A percentile compares a stretch with the other conserved stretches of the same genome.
Evolutionary conservation across 2,113 vertebrate species (phyloP).

Genomic region (Etheostoma spectabile): DNA sequence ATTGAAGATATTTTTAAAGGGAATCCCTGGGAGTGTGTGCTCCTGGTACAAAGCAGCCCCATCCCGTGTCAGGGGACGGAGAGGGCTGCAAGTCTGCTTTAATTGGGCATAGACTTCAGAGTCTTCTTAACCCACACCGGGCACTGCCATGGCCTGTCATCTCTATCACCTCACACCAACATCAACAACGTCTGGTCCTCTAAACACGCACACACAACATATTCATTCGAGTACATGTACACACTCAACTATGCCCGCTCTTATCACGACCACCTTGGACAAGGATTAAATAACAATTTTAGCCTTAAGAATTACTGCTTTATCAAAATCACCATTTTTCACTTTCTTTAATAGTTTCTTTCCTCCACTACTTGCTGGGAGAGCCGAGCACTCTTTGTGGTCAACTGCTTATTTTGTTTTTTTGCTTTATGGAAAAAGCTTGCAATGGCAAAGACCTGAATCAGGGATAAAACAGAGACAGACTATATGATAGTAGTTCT

Average conservation of each 20-base stretch:
- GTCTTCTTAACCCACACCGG: slow-evolving; percentile 80
- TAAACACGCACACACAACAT: slow-evolving; percentile 60
- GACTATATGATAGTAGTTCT: slow-evolving; percentile 39
- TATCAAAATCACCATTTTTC: slow-evolving; percentile 69
- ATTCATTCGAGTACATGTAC: slow-evolving; percentile 63
- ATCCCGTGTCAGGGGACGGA: slow-evolving; percentile 82
- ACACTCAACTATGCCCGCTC: slow-evolving; percentile 64
- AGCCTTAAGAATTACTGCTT: slow-evolving; percentile 70
- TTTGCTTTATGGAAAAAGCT: slow-evolving; percentile 28
- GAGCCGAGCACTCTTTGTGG: slow-evolving; percentile 47
- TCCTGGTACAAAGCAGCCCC: slow-evolving; percentile 84
- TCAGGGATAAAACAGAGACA: slow-evolving; percentile 22
- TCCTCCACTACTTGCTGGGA: slow-evolving; percentile 29
- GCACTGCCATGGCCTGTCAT: slow-evolving; percentile 79
- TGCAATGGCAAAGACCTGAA: slow-evolving; percentile 36
- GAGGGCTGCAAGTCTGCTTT: slow-evolving; percentile 81
- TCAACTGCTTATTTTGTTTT: slow-evolving; percentile 29
- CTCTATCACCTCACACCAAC: slow-evolving; percentile 71
- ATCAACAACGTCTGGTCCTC: slow-evolving; percentile 62
- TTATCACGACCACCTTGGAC: slow-evolving; percentile 81
- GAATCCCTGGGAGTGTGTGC: slow-evolving; percentile 86
- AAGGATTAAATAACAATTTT: slow-evolving; percentile 77
- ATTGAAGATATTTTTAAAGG: slow-evolving; percentile 92
- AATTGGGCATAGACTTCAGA: slow-evolving; percentile 88
- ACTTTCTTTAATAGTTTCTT: slow-evolving; percentile 72